These are phyloP conservation scores for Oryzias sinensis DNA, from an alignment of 2,797 vertebrate species.

Conservation along the genomic window DNA sequence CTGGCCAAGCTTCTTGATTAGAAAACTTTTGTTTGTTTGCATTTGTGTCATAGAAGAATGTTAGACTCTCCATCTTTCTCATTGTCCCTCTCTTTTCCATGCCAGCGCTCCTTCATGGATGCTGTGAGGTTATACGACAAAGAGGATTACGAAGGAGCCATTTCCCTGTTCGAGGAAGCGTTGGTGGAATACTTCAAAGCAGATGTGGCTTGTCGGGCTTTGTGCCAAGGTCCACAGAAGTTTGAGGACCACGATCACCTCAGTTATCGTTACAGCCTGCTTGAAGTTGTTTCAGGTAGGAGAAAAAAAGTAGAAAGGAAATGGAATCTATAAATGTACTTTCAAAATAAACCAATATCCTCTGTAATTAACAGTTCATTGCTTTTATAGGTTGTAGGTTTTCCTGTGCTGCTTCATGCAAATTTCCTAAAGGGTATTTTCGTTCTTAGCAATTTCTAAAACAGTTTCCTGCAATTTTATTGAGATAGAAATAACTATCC, in stretches of 20 bases:
- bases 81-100: conserved; percentile 12
- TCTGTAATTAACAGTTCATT: no score
- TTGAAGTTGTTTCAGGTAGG: conserved; percentile 91
- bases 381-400: no score
- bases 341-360: no score
- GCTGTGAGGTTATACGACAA: conserved; percentile 85
- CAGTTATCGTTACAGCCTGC: conserved; percentile 85
- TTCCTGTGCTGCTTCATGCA: no score
- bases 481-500: no score
- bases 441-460: no score
- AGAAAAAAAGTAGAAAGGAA: neutral
- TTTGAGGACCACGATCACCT: conserved; percentile 88
- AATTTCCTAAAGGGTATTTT: no score
- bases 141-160: conserved; percentile 79
- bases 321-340: no score
- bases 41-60: neutral
- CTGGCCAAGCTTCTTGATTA: neutral
- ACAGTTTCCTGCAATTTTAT: no score
- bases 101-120: conserved; percentile 83
- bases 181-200: conserved; percentile 85
- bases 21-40: neutral
- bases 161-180: conserved; percentile 84
- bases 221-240: conserved; percentile 89
- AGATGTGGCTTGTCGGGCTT: conserved; percentile 85
- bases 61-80: neutral